A percentile compares a stretch with the other conserved stretches of the same genome.
phyloP scores from a whole-genome alignment of 2,113 vertebrate species.

The Pao palembangensis region DNA sequence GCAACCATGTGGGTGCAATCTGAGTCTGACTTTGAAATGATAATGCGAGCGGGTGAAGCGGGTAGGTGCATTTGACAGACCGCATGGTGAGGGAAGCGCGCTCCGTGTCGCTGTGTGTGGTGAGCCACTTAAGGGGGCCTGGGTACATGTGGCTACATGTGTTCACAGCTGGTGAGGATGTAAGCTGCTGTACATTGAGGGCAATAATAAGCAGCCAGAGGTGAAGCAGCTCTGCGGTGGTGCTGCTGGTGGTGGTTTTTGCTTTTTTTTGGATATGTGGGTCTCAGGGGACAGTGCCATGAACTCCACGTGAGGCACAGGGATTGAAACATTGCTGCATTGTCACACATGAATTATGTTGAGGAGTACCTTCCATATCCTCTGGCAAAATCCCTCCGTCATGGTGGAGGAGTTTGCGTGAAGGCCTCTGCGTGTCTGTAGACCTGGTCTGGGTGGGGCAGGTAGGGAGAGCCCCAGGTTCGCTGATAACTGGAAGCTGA shows the following conservation, averaged over 20 bases:
- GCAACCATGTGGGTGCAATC: constrained; percentile 30
- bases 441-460: no score
- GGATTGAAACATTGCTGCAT: no score
- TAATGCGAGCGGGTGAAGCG: constrained; percentile 50
- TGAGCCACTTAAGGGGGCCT: constrained; percentile 44
- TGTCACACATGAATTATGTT: no score
- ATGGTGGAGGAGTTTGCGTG: no score
- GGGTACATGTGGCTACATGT: constrained; percentile 11
- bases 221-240: neutral
- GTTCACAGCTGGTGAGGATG: constrained; percentile 33
- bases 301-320: no score
- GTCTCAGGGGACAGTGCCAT: no score
- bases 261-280: neutral
- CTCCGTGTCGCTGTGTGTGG: constrained; percentile 19
- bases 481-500: no score
- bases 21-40: constrained; percentile 62
- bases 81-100: constrained; percentile 25
- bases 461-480: no score
- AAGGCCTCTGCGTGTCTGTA: no score
- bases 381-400: no score
- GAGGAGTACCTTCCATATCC: no score
- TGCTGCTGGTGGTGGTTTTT: neutral
- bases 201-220: constrained; percentile 30
- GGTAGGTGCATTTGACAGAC: constrained; percentile 52
- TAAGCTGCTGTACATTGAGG: constrained; percentile 23